phyloP scores from a whole-genome alignment of 2,888 invertebrate species.

The Cerastis rubricosa region DNA sequence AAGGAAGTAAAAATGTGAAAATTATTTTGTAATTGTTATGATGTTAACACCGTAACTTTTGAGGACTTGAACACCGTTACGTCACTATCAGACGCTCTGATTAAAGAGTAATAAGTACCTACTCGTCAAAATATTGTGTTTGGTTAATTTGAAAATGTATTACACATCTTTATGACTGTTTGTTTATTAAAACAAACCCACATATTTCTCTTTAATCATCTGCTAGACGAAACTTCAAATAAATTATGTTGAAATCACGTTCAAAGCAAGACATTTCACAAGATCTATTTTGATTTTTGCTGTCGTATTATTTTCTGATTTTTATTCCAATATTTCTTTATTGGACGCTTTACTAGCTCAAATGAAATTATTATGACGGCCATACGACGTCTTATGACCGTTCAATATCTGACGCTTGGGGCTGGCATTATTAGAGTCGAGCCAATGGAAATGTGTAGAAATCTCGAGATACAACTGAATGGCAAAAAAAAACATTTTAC shows the following conservation, averaged over 20 bases:
- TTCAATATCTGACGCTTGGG: slow-evolving; percentile 51
- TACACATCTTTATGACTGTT: not conserved
- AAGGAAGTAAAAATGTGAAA: not conserved
- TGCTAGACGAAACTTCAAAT: slow-evolving; percentile 4
- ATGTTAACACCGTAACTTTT: not conserved
- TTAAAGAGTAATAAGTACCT: not conserved
- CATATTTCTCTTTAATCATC: slow-evolving; percentile 40
- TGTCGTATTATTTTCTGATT: slow-evolving; percentile 36
- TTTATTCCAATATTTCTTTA: slow-evolving; percentile 54
- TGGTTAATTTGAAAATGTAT: not conserved
- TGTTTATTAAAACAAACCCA: slow-evolving; percentile 22
- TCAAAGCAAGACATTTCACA: slow-evolving; percentile 25
- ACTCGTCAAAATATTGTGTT: not conserved
- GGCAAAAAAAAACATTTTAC: too few relatives aligned
- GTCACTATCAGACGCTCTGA: not conserved
- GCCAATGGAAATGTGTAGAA: slow-evolving; percentile 25
- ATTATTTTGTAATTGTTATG: not conserved
- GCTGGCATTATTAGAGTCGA: slow-evolving; percentile 30
- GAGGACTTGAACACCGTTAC: not conserved
- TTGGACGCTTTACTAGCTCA: slow-evolving; percentile 38
- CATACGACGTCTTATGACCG: slow-evolving; percentile 30
- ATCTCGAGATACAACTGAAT: not conserved
- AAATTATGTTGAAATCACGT: slow-evolving; percentile 21
- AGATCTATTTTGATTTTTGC: slow-evolving; percentile 42
- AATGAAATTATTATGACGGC: slow-evolving; percentile 55